Evolutionary conservation across 2,113 vertebrate species (phyloP).

Genomic region (Scatophagus argus): DNA sequence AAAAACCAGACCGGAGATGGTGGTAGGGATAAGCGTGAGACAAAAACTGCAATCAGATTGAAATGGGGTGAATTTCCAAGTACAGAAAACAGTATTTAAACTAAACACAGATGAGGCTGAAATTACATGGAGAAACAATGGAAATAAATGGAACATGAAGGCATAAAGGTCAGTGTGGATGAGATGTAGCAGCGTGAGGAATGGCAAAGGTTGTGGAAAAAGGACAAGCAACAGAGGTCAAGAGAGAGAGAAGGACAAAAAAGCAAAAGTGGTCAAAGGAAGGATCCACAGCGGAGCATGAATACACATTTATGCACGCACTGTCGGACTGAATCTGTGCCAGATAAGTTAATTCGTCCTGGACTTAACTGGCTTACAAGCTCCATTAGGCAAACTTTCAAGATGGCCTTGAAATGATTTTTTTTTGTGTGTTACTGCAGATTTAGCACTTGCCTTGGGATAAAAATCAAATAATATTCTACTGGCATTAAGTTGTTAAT

Average conservation of each 20-base stretch:
- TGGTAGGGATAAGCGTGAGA: not conserved
- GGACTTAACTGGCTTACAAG: conserved; percentile 35
- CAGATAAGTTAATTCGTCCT: conserved; percentile 36
- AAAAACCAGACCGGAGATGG: not conserved
- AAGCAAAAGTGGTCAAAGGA: conserved; percentile 27
- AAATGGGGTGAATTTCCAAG: not conserved
- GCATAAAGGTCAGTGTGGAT: conserved; percentile 46
- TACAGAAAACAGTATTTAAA: not conserved
- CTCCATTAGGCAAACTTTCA: conserved; percentile 44
- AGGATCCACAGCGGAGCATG: conserved; percentile 21
- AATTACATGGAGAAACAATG: not conserved
- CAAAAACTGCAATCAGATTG: not conserved
- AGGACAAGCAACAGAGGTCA: not conserved
- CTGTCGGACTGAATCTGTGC: conserved; percentile 28
- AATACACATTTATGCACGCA: conserved; percentile 1
- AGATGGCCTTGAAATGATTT: conserved; percentile 43
- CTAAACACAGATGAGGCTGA: conserved; percentile 2
- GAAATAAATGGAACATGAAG: conserved; percentile 31
- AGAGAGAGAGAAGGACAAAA: conserved; percentile 3
- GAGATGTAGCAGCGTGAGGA: not conserved
- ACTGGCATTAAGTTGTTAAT: not conserved
- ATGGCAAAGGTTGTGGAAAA: not conserved
- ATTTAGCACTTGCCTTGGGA: not conserved
- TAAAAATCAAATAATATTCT: not conserved
- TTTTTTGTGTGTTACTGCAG: not conserved